A percentile compares a stretch with the other conserved stretches of the same genome.
phyloP scores from a whole-genome alignment of 2,888 invertebrate genomes.

The Automeris io region DNA sequence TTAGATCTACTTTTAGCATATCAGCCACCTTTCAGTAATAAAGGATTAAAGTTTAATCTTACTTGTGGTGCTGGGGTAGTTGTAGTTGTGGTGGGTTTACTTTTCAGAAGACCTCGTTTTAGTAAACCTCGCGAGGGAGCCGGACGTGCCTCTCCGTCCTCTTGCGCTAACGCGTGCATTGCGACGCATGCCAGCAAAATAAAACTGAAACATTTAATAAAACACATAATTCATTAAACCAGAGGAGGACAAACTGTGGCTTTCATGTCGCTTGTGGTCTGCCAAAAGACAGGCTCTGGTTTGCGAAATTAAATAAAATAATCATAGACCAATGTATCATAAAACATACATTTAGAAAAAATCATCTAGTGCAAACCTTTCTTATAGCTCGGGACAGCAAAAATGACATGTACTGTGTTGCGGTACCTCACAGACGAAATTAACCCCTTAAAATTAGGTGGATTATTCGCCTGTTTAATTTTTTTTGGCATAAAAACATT shows the following conservation, averaged over 20 bases:
- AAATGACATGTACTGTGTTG: no score
- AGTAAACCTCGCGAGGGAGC: constrained; percentile 43
- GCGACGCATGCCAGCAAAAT: constrained; percentile 49
- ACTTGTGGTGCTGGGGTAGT: constrained; percentile 60
- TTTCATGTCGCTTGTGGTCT: no score
- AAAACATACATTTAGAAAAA: no score
- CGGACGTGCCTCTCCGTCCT: constrained; percentile 47
- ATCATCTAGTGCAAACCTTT: no score
- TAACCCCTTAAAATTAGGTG: no score
- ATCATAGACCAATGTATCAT: no score
- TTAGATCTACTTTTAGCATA: background rate
- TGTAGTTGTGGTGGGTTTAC: constrained; percentile 58
- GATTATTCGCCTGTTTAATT: no score
- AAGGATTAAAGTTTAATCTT: constrained; percentile 5
- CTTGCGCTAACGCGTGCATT: constrained; percentile 50
- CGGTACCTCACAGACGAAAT: no score
- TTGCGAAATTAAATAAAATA: no score
- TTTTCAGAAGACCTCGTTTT: constrained; percentile 54
- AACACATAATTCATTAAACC: background rate
- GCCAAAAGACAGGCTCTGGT: no score
- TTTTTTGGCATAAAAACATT: no score
- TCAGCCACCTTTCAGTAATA: background rate
- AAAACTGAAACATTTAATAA: constrained; percentile 41
- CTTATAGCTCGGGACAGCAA: no score
- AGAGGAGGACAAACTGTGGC: background rate